Evolutionary conservation across 1,140 invertebrate genomes (phyloP), one percentile per base, ranked within the genome.

Genomic region (Pseudomyrmex concolor): DNA sequence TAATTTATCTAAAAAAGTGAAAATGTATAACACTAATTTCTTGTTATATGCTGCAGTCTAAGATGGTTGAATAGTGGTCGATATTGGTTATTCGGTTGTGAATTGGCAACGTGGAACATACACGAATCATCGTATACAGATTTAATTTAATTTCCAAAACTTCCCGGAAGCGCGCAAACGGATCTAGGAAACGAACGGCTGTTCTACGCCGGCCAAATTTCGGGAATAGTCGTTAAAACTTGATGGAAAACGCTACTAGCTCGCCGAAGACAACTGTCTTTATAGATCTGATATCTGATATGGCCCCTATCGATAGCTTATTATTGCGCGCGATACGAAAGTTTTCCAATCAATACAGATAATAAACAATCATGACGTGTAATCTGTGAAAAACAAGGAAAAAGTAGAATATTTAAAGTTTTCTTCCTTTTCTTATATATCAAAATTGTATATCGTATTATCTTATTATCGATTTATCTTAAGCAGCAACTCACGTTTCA

Each of bases 121-220:
- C 9, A 72, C 12, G 73, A 62, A 72, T 15, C 34, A 15, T 9
- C 59, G 25, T 57, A 50, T 22, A 63, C 34, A 51, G 22, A 78
- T 81, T 57, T 81, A 89, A 89, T 89, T 89, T 82, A 89, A 88
- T 89, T 85, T 84, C 54, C 71, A 85, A 83, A 34, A 87, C 83
- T 72, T 67, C 43, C 72, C 78, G 60, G 48, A 85, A 82, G 77
- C 78, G 34, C 13, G 48, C 57, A 67, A 34, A 54, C 48, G 57
- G 15, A 19, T 17, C 12, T 50, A 48, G 48, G 54, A 73, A 73
- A 62, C 25, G 59, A 84, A 76, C 85, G 64, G 68, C 73, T 84
- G 82, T 68, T 84, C 60, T 19, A 50, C 8, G 51, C n/a, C 50
- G 59, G 71, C 48, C 57, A 19, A 87, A 85, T 71, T 88, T 87